phyloP scores from a whole-genome alignment of 1,140 invertebrate genomes.

The Pararge aegeria region DNA sequence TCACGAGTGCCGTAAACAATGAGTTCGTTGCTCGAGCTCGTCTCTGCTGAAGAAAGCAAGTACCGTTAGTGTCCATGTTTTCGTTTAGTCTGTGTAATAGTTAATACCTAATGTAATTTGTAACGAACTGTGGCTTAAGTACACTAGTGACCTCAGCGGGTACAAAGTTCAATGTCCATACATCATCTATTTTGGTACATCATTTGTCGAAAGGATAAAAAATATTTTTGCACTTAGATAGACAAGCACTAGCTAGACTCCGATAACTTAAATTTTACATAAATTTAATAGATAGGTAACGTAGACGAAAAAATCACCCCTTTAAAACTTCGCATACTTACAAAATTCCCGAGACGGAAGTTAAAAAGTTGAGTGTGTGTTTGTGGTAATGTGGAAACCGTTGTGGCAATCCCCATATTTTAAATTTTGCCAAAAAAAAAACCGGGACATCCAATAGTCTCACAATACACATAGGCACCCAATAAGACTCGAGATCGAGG shows the following conservation, averaged over 20 bases:
- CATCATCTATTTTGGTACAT: constrained; percentile 67
- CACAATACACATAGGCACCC: too few relatives aligned
- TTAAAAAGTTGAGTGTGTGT: neutral
- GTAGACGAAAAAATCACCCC: neutral
- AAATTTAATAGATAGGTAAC: neutral
- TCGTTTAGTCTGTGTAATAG: constrained; percentile 6
- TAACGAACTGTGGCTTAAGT: constrained; percentile 40
- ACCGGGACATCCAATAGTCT: too few relatives aligned
- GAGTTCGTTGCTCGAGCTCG: too few relatives aligned
- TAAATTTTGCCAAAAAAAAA: too few relatives aligned
- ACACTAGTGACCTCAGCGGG: constrained; percentile 45
- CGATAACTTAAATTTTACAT: constrained; percentile 7
- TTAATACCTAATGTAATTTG: constrained; percentile 14
- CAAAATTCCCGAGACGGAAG: neutral
- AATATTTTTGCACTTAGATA: constrained; percentile 76
- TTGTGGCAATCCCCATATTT: too few relatives aligned
- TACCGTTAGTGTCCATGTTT: constrained; percentile 16
- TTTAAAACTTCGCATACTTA: neutral
- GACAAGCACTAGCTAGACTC: constrained; percentile 52
- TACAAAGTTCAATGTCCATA: constrained; percentile 65
- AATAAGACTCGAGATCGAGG: too few relatives aligned
- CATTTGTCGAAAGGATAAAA: constrained; percentile 36
- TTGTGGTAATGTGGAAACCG: too few relatives aligned
- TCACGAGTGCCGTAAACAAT: too few relatives aligned
- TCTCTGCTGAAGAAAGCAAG: too few relatives aligned